Evolutionary conservation across 2,113 vertebrate species (phyloP).

Genomic region (Chaenogobius annularis): DNA sequence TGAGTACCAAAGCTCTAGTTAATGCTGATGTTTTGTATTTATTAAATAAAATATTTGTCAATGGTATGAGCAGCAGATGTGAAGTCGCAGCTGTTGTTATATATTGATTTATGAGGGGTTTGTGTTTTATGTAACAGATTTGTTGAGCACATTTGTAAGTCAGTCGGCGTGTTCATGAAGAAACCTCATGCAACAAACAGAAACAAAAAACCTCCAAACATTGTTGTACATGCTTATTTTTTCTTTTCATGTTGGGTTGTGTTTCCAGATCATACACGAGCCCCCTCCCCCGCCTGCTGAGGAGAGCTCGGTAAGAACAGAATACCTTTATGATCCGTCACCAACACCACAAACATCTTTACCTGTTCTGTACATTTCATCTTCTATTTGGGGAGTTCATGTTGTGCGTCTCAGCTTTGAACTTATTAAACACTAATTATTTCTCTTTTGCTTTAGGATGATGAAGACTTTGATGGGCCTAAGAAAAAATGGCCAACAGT

Average conservation of each 20-base stretch:
- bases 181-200: slow-evolving; percentile 50
- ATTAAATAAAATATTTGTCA: neutral
- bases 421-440: neutral
- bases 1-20: neutral
- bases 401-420: neutral
- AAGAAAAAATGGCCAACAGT: slow-evolving; percentile 88
- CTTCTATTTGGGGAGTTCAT: neutral
- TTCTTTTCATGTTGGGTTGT: neutral
- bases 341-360: neutral
- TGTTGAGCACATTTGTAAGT: neutral
- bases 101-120: slow-evolving; percentile 4
- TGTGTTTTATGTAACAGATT: slow-evolving; percentile 9
- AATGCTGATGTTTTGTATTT: neutral
- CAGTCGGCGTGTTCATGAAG: slow-evolving; percentile 26
- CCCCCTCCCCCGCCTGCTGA: slow-evolving; percentile 73
- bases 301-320: slow-evolving; percentile 78
- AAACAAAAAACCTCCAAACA: slow-evolving; percentile 24
- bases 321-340: neutral
- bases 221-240: slow-evolving; percentile 27
- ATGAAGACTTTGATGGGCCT: slow-evolving; percentile 86
- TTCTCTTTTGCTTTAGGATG: slow-evolving; percentile 70
- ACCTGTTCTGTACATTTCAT: neutral
- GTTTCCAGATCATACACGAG: slow-evolving; percentile 76
- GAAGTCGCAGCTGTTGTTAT: neutral
- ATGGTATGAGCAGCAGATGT: neutral